Conservation (phyloP, 2,113 vertebrate species). For the Halcyon senegalensis region DNA sequence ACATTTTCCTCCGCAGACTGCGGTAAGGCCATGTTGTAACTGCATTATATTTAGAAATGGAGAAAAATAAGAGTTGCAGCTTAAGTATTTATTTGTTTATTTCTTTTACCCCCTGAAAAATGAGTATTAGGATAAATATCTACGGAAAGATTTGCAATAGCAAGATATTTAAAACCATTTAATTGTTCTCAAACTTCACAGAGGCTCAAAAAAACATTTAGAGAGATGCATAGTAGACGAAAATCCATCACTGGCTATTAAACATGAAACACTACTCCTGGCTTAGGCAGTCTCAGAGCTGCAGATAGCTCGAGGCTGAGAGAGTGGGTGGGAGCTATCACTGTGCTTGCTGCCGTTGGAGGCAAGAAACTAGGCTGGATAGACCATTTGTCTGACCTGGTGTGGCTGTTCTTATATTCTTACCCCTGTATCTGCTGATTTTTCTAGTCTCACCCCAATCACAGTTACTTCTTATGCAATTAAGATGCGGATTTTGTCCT, state of each 20-base stretch:
- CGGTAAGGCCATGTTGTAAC: background rate
- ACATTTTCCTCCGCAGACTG: background rate
- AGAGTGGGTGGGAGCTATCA: background rate
- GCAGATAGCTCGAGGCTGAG: background rate
- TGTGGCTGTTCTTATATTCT: background rate
- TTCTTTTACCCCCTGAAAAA: background rate
- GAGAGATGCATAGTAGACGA: background rate
- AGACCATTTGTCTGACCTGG: background rate
- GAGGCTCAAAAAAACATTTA: background rate
- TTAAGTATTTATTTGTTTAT: background rate
- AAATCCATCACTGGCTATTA: conserved; percentile 7
- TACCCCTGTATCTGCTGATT: background rate
- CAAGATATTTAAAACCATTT: background rate
- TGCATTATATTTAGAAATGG: background rate
- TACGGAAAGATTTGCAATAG: background rate
- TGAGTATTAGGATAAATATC: background rate
- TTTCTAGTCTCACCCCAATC: background rate
- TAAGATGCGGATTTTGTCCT: conserved; percentile 10
- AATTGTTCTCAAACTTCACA: background rate
- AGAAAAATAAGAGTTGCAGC: background rate
- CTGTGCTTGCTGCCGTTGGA: background rate
- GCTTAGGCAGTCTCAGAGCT: background rate
- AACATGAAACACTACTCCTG: background rate
- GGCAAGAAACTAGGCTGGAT: background rate
- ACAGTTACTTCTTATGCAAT: background rate